Percentiles rank a stretch among this genome's conserved stretches.
Evolutionary conservation across 2,797 vertebrate species (phyloP).

Genomic region (Catharus ustulatus): DNA sequence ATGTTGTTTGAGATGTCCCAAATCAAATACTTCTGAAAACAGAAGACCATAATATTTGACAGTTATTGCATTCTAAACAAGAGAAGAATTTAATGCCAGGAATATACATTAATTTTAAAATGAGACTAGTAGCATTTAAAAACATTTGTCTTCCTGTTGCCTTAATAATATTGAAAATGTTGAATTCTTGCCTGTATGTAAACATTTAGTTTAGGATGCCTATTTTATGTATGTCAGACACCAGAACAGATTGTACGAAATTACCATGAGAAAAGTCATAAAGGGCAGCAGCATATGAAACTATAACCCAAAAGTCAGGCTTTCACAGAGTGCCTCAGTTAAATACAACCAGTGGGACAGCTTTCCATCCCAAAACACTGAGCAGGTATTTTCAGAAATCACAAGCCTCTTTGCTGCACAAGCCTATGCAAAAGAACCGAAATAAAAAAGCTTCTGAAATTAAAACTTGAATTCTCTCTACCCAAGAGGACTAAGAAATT

Average conservation of each 20-base stretch:
- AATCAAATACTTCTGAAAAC: slow-evolving; percentile 3
- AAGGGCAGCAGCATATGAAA: background rate
- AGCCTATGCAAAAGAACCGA: background rate
- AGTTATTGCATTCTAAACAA: slow-evolving; percentile 4
- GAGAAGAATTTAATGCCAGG: background rate
- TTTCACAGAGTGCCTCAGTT: background rate
- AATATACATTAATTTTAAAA: background rate
- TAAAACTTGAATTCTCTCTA: background rate
- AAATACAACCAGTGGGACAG: background rate
- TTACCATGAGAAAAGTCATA: background rate
- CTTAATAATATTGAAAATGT: background rate
- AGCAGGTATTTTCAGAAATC: background rate
- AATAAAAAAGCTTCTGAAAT: background rate
- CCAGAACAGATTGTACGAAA: background rate
- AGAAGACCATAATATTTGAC: background rate
- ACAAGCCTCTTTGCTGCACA: background rate
- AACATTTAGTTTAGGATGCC: background rate
- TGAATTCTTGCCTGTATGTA: background rate
- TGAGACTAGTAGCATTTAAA: background rate
- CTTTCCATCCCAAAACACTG: background rate
- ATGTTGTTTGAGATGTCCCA: slow-evolving; percentile 5
- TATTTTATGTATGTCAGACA: background rate
- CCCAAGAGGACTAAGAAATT: background rate
- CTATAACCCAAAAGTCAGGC: background rate
- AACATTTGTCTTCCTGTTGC: background rate